Evolutionary conservation across 2,888 invertebrate genomes (phyloP), one percentile per base, ranked within the genome.

Genomic region (Opisthograptis luteolata): DNA sequence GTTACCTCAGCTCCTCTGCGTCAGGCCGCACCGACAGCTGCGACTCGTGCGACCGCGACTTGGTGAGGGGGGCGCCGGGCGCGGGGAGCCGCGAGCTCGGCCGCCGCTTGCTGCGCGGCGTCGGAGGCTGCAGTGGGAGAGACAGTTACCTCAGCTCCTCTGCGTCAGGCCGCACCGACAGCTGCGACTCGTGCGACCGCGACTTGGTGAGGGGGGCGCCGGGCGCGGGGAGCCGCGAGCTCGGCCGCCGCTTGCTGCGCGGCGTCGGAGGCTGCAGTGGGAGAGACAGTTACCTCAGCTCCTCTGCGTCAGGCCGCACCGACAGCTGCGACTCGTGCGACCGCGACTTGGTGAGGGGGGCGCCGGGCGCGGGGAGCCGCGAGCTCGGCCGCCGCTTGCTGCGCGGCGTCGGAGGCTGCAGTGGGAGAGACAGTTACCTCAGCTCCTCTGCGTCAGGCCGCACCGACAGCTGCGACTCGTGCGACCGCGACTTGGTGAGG

Each of bases 21-120:
- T 86, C 84, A 0, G 86, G 85, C 47, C 81, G 60, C 40, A 93
- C 94, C 4, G 94, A 95, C 54, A 97, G 92, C 81, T 97, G 97
- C 8, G 96, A 97, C 87, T 98, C 98, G 82, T 98, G 97, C 30
- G 97, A 97, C 75, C 96, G 95, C 56, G 97, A 97, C 87, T 97
- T 97, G 51, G 95, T 96, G 63, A 98, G 92, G 15, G 96, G 91
- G 7, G 96, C 94, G 79, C 95, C 96, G 79, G 96, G 96, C 74
- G 97, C 95, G 27, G 97, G 92, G 14, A 96, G 94, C 24, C 92
- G 84, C 42, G 91, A 86, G 56, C 93, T 93, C 94, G 94, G 86
- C 94, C 95, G 83, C 93, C 95, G 94, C 67, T 94, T 35, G 96
- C 94, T 28, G 97, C 96, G 97, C 3, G 97, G 96, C 1, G 94